Base-by-base conservation (phyloP, 2,888 invertebrate genomes). In the Cryptocheilus praepositus region DNA sequence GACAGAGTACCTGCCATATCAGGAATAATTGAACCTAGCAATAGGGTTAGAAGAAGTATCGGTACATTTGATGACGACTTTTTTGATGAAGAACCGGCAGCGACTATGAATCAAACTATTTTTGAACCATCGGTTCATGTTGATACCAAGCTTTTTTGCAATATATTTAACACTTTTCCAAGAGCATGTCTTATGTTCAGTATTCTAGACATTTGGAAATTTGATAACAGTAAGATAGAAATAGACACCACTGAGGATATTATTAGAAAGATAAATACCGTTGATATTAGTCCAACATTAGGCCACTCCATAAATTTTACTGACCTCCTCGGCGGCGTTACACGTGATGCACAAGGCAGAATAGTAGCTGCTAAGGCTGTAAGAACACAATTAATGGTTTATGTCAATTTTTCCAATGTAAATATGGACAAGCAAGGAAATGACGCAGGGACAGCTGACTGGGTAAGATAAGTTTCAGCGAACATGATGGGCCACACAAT, bases 381-480 rank as follows among this genome's bases (percentile, higher is more conserved):
- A 0, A 89, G 93, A 73, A 90, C 93, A 43, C 89, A 91, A 57
- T 94, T 93, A 93, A 92, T 91, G 81, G 90, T 93, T 21, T 89
- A 91, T 74, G 91, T 94, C 0, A 93, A 94, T 88, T 94, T 94
- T 90, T 91, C 93, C 0, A 89, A 91, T 61, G 91, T 94, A 18
- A 91, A 93, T 84, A 90, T 92, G 86, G 90, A 92, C 83, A 91
- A 93, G 88, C 90, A 91, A 58, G 94, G 94, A 64, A 94, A 94
- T 86, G 89, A 92, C 78, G 92, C 93, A 16, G 95, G 95, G 58
- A 94, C 95, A 45, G 93, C 94, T 81, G 94, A 94, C 81, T 94
- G 93, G 93, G 94, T 94, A 83, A 90, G 85, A 85, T 87, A 72
- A 81, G 83, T 84, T 78, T 68, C 54, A 69, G 44, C 36, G 22